Conservation (phyloP, 2,888 invertebrate species). For the Orgyia antiqua region DNA sequence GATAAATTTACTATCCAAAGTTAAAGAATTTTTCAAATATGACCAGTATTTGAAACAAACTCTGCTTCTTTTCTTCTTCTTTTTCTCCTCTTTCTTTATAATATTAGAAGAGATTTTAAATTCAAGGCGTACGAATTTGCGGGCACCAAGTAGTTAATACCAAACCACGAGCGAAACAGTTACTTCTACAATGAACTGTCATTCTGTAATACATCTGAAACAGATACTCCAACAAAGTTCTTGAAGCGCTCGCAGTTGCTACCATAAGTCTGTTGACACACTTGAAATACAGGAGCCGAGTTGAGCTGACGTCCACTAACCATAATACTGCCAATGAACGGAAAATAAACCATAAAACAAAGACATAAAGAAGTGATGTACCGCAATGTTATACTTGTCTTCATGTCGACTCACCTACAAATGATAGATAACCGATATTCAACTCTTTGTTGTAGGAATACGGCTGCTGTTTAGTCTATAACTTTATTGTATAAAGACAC, state of each 20-base stretch:
- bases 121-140: no score
- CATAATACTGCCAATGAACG: neutral
- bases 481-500: conserved; percentile 14
- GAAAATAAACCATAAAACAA: conserved; percentile 10
- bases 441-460: conserved; percentile 8
- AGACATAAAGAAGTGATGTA: conserved; percentile 1
- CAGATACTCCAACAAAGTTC: conserved; percentile 20
- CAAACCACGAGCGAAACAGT: no score
- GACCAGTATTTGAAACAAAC: no score
- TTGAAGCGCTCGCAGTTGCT: conserved; percentile 12
- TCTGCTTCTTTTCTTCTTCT: no score
- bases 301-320: conserved; percentile 7
- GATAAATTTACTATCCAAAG: no score
- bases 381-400: conserved; percentile 9
- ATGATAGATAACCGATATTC: conserved; percentile 8
- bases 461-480: neutral
- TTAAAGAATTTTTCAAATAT: no score
- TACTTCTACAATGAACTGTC: conserved; percentile 3
- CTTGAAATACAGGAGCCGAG: conserved; percentile 16
- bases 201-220: conserved; percentile 19
- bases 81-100: no score
- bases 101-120: no score
- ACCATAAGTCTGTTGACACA: conserved; percentile 25
- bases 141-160: no score
- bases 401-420: conserved; percentile 3